Evolutionary conservation across 2,888 invertebrate genomes (phyloP), one percentile per base, ranked within the genome.

Genomic region (Autographa pulchrina): DNA sequence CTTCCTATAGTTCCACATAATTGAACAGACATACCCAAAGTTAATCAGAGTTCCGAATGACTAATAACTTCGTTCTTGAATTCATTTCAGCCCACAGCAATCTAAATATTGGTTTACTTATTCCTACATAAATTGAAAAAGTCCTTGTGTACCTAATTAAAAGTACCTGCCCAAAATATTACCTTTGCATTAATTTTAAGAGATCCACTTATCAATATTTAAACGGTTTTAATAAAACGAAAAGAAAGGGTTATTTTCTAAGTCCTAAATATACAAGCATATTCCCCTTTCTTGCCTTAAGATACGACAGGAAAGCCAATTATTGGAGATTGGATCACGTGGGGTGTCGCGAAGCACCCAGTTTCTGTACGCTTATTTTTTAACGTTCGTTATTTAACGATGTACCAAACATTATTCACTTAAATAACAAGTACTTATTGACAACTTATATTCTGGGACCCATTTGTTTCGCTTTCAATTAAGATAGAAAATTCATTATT

Each of bases 251-350:
- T 67, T 41, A 71, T 64, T 58, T 60, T 69, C 41, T 75, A 67
- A 59, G 79, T 75, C 80, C 82, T 80, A 82, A 80, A 59, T 63
- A 80, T 56, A 78, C 82, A 80, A 70, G 59, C 63, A 56, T 48
- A 67, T 41, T 70, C 52, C 65, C 38, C 38, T 59, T 65, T 63
- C 58, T 32, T 62, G 58, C 18, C 11, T 56, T 69, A 58, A 68
- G 56, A 43, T 20, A 72, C 18, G 16, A 31, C 31, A 52, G 59
- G 43, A 63, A 68, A 60, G 43, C 48, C 65, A 70, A 77, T 56
- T 25, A 65, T 56, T 35, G 9, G 9, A 16, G 62, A 52, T 16
- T 14, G 3, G 16, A 8, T 56, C 54, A 56, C 54, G 48, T n/a
- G 48, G 48, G n/a, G 7, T 48, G 48, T 7, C 48, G n/a, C 5